Base-by-base conservation (phyloP, 30 jellyfish, hydroid and myxozoan genomes). In the Hydractinia echinata region DNA sequence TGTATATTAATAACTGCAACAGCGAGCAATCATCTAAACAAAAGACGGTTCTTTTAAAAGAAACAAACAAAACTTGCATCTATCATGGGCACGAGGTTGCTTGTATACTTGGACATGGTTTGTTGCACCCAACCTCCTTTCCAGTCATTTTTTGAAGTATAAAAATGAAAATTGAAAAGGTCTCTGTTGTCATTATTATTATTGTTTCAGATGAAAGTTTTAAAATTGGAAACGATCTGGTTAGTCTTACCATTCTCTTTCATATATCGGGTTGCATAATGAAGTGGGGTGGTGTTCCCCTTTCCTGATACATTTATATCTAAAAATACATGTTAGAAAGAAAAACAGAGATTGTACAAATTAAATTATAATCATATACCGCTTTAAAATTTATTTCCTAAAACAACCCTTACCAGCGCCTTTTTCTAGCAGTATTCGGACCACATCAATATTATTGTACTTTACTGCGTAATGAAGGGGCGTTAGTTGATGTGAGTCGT, bases 401-500 rank as follows among this genome's bases (percentile, higher is more conserved):
- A n/a, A 7, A 1, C n/a, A 48, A 11, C 13, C 66, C 83, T 20
- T 58, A 90, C 97, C 97, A 53, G 97, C 97, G 5, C 95, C 95
- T 18, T 90, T 68, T 58, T 76, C 87, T 8, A 90, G 39, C 66
- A 90, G 85, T 5, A 81, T 11, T 85, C 84, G 72, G 53, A 86
- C 89, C 52, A 77, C 71, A n/a, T 84, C 93, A 5, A 85, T 72
- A 55, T 90, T 91, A 51, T 90, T 89, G 67, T 90, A 90, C 66
- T 90, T 90, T 30, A 90, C 97, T 4, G 97, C 95, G 77, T 90
- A 90, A 70, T 90, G 97, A 53, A 90, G 82, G 4, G 97, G 89
- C 11, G 97, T 80, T 53, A 90, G 66, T 39, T 82, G 95, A 68
- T 66, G 78, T 14, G 95, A 93, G 81, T 90, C 97, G 4, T 89